Conservation (phyloP, 1,140 invertebrate species). For the Ceratoteleas bidentatus region DNA sequence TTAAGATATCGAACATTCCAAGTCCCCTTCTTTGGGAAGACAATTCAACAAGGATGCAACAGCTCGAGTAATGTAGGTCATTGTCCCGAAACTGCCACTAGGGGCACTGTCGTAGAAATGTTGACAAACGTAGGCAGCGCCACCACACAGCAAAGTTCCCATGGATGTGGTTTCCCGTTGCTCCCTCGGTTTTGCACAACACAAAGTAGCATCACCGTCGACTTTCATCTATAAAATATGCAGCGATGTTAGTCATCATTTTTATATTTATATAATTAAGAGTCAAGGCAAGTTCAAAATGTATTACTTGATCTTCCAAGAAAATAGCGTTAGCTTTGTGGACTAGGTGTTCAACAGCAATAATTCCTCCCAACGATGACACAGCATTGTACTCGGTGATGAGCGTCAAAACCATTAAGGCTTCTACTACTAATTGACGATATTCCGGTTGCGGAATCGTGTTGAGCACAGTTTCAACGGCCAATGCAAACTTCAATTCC, state of each 20-base stretch:
- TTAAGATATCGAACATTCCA: constrained; percentile 88
- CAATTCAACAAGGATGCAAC: constrained; percentile 88
- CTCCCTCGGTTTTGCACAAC: too few species aligned
- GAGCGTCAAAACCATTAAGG: constrained; percentile 96
- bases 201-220: too few species aligned
- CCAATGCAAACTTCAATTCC: constrained; percentile 98
- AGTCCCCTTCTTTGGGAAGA: constrained; percentile 87
- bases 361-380: constrained; percentile 88
- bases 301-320: constrained; percentile 96
- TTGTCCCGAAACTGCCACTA: constrained; percentile 97
- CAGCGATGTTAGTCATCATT: too few species aligned
- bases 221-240: too few species aligned
- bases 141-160: constrained; percentile 90
- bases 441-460: constrained; percentile 99
- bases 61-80: constrained; percentile 97
- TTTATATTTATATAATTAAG: too few species aligned
- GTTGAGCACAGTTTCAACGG: constrained; percentile 98
- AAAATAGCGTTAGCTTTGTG: constrained; percentile 97
- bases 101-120: constrained; percentile 99
- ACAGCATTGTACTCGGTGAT: constrained; percentile 94
- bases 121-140: constrained; percentile 96
- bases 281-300: too few species aligned
- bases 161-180: too few species aligned
- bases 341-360: constrained; percentile 95
- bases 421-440: constrained; percentile 98